Evolutionary conservation across 2,797 vertebrate species (phyloP).

Genomic region (Ptychobarbus kaznakovi): DNA sequence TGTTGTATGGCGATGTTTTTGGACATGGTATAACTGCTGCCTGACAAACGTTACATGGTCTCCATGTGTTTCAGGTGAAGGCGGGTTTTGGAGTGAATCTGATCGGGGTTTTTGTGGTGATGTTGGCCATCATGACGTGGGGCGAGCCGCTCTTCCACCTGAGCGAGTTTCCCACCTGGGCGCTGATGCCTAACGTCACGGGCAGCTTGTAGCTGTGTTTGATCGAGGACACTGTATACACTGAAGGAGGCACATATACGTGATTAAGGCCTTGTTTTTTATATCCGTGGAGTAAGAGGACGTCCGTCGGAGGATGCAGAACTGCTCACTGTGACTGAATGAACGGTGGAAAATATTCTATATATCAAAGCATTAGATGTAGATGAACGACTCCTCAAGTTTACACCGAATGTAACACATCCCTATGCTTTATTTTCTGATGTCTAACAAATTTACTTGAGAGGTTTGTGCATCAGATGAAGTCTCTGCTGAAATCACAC

Average conservation of each 20-base stretch:
- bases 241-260: conserved; percentile 13
- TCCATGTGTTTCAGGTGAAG: conserved; percentile 83
- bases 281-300: conserved; percentile 4
- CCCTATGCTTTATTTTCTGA: conserved; percentile 71
- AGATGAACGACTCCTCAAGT: background rate
- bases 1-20: background rate
- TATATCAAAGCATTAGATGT: conserved; percentile 5
- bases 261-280: conserved; percentile 8
- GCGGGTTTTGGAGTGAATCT: conserved; percentile 96
- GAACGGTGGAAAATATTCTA: background rate
- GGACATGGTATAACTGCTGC: background rate
- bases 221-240: conserved; percentile 30
- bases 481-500: conserved; percentile 20
- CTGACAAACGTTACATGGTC: background rate
- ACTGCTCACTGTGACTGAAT: conserved; percentile 29
- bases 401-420: conserved; percentile 51
- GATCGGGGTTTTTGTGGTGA: conserved; percentile 92
- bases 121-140: conserved; percentile 96
- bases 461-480: conserved; percentile 17
- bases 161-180: conserved; percentile 90
- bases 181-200: conserved; percentile 82
- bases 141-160: conserved; percentile 92
- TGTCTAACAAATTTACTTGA: conserved; percentile 60
- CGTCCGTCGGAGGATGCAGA: conserved; percentile 6
- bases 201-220: conserved; percentile 71